phyloP scores from a whole-genome alignment of 1,140 invertebrate genomes.

The Polyergus mexicanus region DNA sequence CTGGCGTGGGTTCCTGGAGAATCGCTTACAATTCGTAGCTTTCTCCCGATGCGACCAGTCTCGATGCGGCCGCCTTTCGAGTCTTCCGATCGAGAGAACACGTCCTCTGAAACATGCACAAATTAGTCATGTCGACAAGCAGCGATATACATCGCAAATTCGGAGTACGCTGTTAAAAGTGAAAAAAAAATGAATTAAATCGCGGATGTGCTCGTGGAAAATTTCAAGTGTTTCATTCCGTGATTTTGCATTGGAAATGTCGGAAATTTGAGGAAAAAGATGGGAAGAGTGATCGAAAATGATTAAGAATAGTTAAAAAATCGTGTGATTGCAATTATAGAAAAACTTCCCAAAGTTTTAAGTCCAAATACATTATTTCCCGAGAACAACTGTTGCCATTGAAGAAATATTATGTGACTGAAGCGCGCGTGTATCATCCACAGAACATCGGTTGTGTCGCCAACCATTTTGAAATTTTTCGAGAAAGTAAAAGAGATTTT shows the following conservation, averaged over 20 bases:
- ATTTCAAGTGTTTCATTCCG: not conserved
- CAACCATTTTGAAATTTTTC: slow-evolving; percentile 13
- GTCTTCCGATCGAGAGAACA: not conserved
- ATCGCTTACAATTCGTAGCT: slow-evolving; percentile 66
- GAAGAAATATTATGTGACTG: not conserved
- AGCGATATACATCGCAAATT: slow-evolving; percentile 5
- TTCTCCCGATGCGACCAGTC: slow-evolving; percentile 76
- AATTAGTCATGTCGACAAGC: not conserved
- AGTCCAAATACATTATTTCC: not conserved
- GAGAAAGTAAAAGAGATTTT: no score
- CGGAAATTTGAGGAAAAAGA: not conserved
- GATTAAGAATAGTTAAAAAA: not conserved
- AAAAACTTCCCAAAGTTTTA: not conserved
- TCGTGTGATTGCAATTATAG: not conserved
- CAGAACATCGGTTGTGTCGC: not conserved
- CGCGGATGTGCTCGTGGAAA: not conserved
- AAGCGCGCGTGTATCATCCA: not conserved
- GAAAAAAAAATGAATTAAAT: not conserved
- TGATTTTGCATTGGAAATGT: slow-evolving; percentile 18
- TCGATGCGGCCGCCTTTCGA: slow-evolving; percentile 68
- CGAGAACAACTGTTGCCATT: not conserved
- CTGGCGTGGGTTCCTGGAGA: slow-evolving; percentile 33
- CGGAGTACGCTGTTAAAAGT: not conserved
- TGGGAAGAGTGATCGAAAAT: slow-evolving; percentile 8
- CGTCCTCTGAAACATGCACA: slow-evolving; percentile 17